Evolutionary conservation across 2,113 vertebrate genomes (phyloP), one percentile per base, ranked within the genome.

Genomic region (Propithecus coquereli): DNA sequence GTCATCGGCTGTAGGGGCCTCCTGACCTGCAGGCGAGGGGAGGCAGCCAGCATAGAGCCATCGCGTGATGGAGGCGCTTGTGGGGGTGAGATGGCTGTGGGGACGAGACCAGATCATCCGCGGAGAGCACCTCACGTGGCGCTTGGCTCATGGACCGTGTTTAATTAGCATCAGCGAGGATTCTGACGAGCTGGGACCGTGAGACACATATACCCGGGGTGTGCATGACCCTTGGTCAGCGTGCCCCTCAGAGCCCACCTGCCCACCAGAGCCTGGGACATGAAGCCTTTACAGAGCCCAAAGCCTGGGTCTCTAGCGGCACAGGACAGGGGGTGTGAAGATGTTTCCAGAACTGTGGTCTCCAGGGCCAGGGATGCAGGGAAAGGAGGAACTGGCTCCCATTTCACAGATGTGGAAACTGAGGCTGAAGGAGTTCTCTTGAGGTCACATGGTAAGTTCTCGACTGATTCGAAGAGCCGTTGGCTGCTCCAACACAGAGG

Each of bases 61-160:
- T 22, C 6, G 12, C 32, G 37, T 9, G 57, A 4, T 0, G 34
- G 40, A 7, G 0, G 9, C 3, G 3, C 47, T 37, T 0, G 0
- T 0, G 0, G 30, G 40, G 22, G 23, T 52, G 74, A 10, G 43
- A 11, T 9, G 73, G 47, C 4, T 1, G 37, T 30, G 54, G 30
- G 40, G 74, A 27, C 76, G 11, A 43, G 68, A 23, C 40, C 9
- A 8, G 83, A 20, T 30, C 23, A 87, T 25, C 59, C 9, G 4
- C 27, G 9, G 0, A 7, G 57, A 17, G 8, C 1, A 0, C 70
- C 37, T 34, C 34, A 0, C 0, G 23, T 27, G 70, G n/a, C 68
- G 50, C 18, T 30, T 30, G 61, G 91, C 3, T 3, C 50, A 6
- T 0, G 2, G 30, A 30, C 32, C 0, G 54, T 11, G 52, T 61